Percentiles rank a stretch among this genome's conserved stretches.
Conservation (phyloP, 2,113 vertebrate genomes). For the Gambusia affinis region DNA sequence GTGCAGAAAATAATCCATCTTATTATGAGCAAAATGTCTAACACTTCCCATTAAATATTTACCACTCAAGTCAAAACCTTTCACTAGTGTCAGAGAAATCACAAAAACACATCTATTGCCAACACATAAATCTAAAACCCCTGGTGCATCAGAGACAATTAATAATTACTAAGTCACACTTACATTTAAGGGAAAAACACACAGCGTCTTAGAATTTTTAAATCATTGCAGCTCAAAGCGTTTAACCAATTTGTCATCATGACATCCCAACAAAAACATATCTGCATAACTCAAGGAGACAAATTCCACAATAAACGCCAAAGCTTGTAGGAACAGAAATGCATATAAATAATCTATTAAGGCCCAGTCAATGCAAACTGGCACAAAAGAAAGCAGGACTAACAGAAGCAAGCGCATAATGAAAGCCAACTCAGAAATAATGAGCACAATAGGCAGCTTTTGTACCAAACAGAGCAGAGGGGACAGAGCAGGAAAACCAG, state of each 20-base stretch:
- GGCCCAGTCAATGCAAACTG: not conserved
- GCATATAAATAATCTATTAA: not conserved
- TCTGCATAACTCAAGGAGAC: not conserved
- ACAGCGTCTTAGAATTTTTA: not conserved
- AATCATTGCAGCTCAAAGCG: not conserved
- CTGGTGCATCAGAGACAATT: not conserved
- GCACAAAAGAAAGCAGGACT: not conserved
- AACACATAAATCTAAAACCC: not conserved
- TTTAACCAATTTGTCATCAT: not conserved
- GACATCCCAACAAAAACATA: not conserved
- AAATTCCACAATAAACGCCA: not conserved
- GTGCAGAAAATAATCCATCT: not conserved
- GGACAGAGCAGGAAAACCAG: not conserved
- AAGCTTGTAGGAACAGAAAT: not conserved
- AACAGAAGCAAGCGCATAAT: not conserved
- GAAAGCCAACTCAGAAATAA: not conserved
- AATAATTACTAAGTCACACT: slow-evolving; percentile 5
- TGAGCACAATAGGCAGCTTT: not conserved
- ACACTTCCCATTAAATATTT: slow-evolving; percentile 2
- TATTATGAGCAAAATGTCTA: not conserved
- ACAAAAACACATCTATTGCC: not conserved
- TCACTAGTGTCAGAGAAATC: slow-evolving; percentile 6
- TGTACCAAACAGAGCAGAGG: not conserved
- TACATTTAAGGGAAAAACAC: not conserved
- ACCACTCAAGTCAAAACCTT: not conserved